Conservation (phyloP, 2,113 vertebrate genomes). For the Corythaeola cristata region DNA sequence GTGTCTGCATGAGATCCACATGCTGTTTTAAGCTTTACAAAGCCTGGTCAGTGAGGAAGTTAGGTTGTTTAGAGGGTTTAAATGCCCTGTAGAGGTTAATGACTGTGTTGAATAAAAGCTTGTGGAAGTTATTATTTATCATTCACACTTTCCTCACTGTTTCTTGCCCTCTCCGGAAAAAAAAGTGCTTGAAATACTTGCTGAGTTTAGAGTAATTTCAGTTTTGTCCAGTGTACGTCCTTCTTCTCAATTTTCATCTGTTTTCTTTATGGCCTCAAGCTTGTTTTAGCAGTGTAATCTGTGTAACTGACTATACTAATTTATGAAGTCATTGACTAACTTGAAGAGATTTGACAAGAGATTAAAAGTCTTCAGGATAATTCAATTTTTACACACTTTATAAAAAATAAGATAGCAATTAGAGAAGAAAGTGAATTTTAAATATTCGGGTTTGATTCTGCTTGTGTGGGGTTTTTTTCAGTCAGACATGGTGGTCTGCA, state of each 20-base stretch:
- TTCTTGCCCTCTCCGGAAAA: accelerated
- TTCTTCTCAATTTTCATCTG: not conserved
- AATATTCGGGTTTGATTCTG: not conserved
- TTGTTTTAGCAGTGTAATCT: not conserved
- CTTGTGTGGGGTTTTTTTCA: not conserved
- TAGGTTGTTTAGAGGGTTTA: not conserved
- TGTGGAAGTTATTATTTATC: not conserved
- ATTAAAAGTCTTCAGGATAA: not conserved
- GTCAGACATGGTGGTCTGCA: not conserved
- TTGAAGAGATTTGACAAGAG: not conserved
- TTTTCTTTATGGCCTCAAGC: not conserved
- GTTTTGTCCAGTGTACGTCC: not conserved
- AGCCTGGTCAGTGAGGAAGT: not conserved
- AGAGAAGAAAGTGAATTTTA: not conserved
- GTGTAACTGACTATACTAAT: not conserved
- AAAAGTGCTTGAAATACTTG: not conserved
- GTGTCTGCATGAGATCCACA: not conserved
- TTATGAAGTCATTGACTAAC: not conserved
- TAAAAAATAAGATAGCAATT: not conserved
- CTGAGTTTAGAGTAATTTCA: not conserved
- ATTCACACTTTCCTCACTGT: not conserved
- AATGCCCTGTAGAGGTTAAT: not conserved
- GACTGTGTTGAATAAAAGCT: not conserved
- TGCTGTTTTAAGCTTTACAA: not conserved
- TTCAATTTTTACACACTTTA: not conserved